Evolutionary conservation across 2,888 invertebrate genomes (phyloP), one percentile per base, ranked within the genome.

Genomic region (Actias luna): DNA sequence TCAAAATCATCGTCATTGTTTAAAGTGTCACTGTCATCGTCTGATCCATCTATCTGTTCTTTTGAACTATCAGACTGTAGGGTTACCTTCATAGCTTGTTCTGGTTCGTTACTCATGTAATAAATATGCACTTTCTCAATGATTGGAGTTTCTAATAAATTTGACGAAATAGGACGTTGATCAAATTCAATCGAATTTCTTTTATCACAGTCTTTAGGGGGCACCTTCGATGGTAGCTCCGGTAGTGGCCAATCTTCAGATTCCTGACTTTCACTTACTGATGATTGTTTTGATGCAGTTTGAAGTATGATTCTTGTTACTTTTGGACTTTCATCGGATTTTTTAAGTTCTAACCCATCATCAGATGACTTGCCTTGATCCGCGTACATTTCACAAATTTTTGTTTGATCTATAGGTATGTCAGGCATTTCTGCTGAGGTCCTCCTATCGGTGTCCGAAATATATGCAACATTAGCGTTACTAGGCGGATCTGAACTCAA

Each of bases 341-440:
- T 88, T 27, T 93, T 93, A 2, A 85, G 79, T 55, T 93, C 94
- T 7, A 55, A 29, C 29, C n/a, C 5, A n/a, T 55, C 55, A 55
- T 55, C 55, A 8, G 55, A 8, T 22, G 29, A 5, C 29, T 55
- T 55, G 29, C 29, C n/a, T 60, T 91, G 93, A 46, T 92, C 89
- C 69, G 89, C 91, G 63, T 94, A 94, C 88, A 93, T 90, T 81
- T 93, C 92, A 58, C 94, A 92, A 58, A 93, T 91, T 65, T 94
- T 94, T 2, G 93, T 91, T 64, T 95, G 94, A 79, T 97, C 97
- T 68, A 97, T 96, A 0, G 96, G 97, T 72, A 97, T 95, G 73
- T 97, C 97, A 0, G 97, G 97, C 94, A 97, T 95, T 89, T 97
- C 97, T 0, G 97, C 96, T 0, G 97, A 97, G 1, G 97, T 97